Conservation (phyloP, 2,113 vertebrate species). For the Malurus elegans region DNA sequence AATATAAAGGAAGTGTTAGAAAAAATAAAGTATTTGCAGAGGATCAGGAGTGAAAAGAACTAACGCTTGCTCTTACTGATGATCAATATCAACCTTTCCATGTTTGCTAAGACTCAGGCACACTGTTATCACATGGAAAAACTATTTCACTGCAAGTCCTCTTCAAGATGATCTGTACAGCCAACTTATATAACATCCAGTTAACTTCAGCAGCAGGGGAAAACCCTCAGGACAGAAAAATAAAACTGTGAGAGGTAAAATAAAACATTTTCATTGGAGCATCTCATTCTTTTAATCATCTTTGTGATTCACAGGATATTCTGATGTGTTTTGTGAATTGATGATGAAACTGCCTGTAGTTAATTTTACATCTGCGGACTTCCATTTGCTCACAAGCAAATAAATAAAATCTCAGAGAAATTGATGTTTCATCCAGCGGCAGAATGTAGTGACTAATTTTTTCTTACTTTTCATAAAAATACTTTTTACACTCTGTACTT, state of each 20-base stretch:
- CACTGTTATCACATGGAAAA: neutral
- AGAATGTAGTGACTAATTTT: neutral
- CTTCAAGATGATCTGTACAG: neutral
- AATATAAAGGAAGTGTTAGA: neutral
- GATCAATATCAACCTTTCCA: neutral
- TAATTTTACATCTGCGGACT: neutral
- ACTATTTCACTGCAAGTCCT: neutral
- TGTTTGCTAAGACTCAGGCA: neutral
- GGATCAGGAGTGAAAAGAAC: neutral
- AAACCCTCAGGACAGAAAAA: neutral
- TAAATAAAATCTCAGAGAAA: neutral
- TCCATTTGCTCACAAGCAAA: neutral
- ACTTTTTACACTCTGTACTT: neutral
- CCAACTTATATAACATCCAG: rapidly evolving
- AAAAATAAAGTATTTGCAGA: neutral
- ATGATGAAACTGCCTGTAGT: neutral
- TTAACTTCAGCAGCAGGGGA: neutral
- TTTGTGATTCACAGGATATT: neutral
- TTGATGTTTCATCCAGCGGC: neutral
- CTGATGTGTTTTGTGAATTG: neutral
- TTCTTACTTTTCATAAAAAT: neutral
- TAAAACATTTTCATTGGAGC: neutral
- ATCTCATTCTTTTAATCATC: neutral
- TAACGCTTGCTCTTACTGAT: neutral
- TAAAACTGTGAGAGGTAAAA: neutral